Evolutionary conservation across 2,113 vertebrate genomes (phyloP), one percentile per base, ranked within the genome.

Genomic region (Echinops telfairi): DNA sequence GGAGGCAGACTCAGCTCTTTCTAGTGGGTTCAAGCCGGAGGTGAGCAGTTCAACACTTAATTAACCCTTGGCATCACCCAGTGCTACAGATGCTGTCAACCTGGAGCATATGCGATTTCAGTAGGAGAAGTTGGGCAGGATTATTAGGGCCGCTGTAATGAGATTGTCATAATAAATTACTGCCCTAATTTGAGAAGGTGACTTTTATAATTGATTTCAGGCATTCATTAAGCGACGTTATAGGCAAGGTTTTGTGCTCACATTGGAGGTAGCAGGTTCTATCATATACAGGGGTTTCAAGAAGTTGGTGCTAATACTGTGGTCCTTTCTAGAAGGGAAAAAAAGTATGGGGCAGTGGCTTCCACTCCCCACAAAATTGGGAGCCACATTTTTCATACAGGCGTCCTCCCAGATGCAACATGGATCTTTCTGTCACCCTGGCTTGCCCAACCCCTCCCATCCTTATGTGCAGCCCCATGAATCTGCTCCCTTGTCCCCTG

Each of bases 141-240:
- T n/a, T n/a, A 58, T 64, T 83, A 79, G 76, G 47, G 11, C 5
- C 77, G 58, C 31, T 70, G 27, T 79, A 62, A 75, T 90, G 57
- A 70, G 33, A 81, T 91, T 89, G 31, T 76, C 33, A 40, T 20
- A 66, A 3, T 86, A 60, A 89, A 43, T 94, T 66, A 68, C 10
- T 82, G 38, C 1, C 15, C 22, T 75, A 29, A n/a, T 93, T 93
- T 31, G 66, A 68, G 66, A 68, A 38, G 66, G 31, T 94, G 53
- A 64, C 90, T 77, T 86, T 29, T 33, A 9, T 77, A 22, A 38
- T 89, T 80, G 43, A 88, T 87, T 79, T 83, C 31, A 68, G 76
- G n/a, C 71, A 19, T 81, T 82, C 75, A 23, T 77, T 73, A 82
- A 87, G 71, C 70, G 29, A 0, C 71, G 4, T 16, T 43, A 3